Evolutionary conservation across 2,797 vertebrate species (phyloP), one percentile per base, ranked within the genome.

Genomic region (Hapalemur alaotrensis): DNA sequence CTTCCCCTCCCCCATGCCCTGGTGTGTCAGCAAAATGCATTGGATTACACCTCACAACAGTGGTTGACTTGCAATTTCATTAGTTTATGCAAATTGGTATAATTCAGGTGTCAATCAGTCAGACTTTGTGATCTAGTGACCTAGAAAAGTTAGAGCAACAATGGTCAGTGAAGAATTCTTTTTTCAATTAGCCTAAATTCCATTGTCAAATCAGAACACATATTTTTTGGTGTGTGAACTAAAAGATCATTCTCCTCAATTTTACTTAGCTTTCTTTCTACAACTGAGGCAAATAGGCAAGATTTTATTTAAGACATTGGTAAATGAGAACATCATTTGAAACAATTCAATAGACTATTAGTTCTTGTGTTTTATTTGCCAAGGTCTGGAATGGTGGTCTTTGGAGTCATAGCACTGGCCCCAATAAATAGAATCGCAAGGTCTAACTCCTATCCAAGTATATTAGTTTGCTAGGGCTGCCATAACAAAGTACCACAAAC

Each of bases 31-130:
- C 23, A 41, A 90, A 91, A 92, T 54, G 30, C 88, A 76, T 28
- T 59, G 9, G 54, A 28, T 57, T 73, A 91, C 23, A 35, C 69
- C 57, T 86, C 73, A 83, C 4, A 18, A 72, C 28, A 41, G 75
- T 23, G 25, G 63, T 15, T 28, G 52, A 85, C 13, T 32, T 90
- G 50, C 22, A 65, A 84, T 65, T 85, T 86, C 70, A 92, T 93
- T 95, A n/a, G 11, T 61, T 86, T 92, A 89, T 79, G 78, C 35
- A 97, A 95, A 94, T 83, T 43, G 3, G 22, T 38, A 20, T 86
- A 69, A 73, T 85, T 88, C 52, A 81, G 50, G 8, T 82, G 3
- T 84, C 73, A 97, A 38, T 85, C 78, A 61, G 25, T 35, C 54
- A 88, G 35, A 46, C 13, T 65, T 63, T 70, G 4, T 80, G 84